Conservation (phyloP, 2,888 invertebrate genomes). For the Ethmia dodecea region DNA sequence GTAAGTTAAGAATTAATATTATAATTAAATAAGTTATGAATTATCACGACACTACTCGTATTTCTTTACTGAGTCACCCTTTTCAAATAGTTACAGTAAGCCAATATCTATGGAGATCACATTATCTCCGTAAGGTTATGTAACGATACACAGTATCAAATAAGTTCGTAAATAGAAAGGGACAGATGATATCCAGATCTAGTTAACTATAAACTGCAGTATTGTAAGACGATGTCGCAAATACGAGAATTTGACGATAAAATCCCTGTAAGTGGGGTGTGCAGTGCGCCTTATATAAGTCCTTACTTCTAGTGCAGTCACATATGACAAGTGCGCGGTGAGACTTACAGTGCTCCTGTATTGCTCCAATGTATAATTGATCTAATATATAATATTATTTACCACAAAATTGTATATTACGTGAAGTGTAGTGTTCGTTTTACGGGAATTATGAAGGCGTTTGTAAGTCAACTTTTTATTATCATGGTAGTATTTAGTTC, state of each 20-base stretch:
- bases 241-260: slow-evolving; percentile 21
- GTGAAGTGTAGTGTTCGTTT: slow-evolving; percentile 25
- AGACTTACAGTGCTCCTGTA: slow-evolving; percentile 12
- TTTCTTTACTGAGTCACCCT: too few relatives aligned
- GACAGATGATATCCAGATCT: background rate
- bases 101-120: too few relatives aligned
- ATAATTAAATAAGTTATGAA: too few relatives aligned
- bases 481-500: too few relatives aligned
- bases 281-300: slow-evolving; percentile 49
- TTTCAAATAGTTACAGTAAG: too few relatives aligned
- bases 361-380: background rate
- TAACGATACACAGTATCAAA: too few relatives aligned
- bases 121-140: too few relatives aligned
- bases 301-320: slow-evolving; percentile 26
- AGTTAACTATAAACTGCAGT: background rate
- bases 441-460: slow-evolving; percentile 47
- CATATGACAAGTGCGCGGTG: slow-evolving; percentile 42
- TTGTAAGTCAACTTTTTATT: slow-evolving; percentile 50
- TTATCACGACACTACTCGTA: too few relatives aligned
- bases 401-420: background rate
- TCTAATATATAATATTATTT: too few relatives aligned
- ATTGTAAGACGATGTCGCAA: slow-evolving; percentile 23
- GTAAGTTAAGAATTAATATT: too few relatives aligned
- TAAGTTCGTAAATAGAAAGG: too few relatives aligned
- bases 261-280: slow-evolving; percentile 40